These are phyloP conservation scores for Syrrhaptes paradoxus DNA, from an alignment of 2,113 vertebrate species.

Conservation along the genomic window DNA sequence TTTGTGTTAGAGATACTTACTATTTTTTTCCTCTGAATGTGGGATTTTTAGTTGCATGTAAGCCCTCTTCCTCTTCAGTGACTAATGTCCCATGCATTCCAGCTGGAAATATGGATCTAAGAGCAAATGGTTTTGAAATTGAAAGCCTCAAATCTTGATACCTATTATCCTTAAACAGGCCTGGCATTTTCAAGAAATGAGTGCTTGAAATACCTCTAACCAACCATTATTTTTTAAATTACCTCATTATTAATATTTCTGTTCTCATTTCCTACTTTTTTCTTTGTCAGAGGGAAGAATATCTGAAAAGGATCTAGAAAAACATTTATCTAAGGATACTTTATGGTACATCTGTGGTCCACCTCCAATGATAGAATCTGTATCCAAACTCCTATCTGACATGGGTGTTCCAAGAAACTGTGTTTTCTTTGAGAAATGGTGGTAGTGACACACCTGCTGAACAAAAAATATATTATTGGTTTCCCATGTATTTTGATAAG, in stretches of 20 bases:
- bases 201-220: neutral
- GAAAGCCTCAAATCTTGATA: neutral
- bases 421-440: conserved; percentile 96
- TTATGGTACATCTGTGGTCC: conserved; percentile 95
- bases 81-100: neutral
- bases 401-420: conserved; percentile 79
- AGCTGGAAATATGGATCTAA: neutral
- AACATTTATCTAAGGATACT: conserved; percentile 79
- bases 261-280: conserved; percentile 16
- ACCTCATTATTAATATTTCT: neutral
- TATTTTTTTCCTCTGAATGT: neutral
- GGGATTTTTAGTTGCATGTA: neutral
- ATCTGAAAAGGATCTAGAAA: conserved; percentile 78
- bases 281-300: conserved; percentile 85
- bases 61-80: neutral
- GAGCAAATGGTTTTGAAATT: neutral
- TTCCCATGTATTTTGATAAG: neutral
- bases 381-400: conserved; percentile 81
- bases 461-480: neutral
- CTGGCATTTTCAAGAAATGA: neutral
- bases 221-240: neutral
- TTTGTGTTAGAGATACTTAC: neutral
- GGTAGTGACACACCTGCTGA: conserved; percentile 73
- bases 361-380: conserved; percentile 91
- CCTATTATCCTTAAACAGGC: neutral